These are phyloP conservation scores for Oreohelix idahoensis DNA, from an alignment of 1,140 invertebrate genomes.

Conservation along the genomic window DNA sequence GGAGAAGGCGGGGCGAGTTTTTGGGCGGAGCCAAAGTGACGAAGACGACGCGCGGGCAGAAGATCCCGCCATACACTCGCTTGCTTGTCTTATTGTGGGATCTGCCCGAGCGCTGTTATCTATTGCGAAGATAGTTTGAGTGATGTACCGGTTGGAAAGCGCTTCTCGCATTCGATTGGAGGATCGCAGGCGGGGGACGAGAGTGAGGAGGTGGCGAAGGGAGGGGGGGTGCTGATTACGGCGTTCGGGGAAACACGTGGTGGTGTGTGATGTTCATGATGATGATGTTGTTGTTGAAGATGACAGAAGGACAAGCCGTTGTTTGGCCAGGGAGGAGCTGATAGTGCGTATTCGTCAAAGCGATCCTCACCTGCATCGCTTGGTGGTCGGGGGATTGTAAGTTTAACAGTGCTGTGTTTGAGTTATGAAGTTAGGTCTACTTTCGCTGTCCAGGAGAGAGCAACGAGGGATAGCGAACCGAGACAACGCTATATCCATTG, in stretches of 20 bases:
- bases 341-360: neutral
- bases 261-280: neutral
- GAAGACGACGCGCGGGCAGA: neutral
- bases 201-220: neutral
- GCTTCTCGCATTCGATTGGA: conserved; percentile 24
- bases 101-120: conserved; percentile 13
- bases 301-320: conserved; percentile 5
- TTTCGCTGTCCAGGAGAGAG: too few species aligned
- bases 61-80: neutral
- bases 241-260: neutral
- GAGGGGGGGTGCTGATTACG: neutral
- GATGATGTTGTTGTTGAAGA: conserved; percentile 13
- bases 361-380: neutral
- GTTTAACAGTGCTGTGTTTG: too few species aligned
- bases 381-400: neutral
- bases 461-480: too few species aligned
- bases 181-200: neutral
- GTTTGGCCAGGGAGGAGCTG: conserved; percentile 7
- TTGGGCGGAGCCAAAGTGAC: neutral
- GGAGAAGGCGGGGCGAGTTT: neutral
- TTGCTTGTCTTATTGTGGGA: conserved; percentile 11
- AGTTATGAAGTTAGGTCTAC: too few species aligned
- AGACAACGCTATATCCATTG: too few species aligned
- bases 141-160: conserved; percentile 3
- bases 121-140: conserved; percentile 22